Conservation (phyloP, 2,888 invertebrate genomes). For the Coleophora flavipennella region DNA sequence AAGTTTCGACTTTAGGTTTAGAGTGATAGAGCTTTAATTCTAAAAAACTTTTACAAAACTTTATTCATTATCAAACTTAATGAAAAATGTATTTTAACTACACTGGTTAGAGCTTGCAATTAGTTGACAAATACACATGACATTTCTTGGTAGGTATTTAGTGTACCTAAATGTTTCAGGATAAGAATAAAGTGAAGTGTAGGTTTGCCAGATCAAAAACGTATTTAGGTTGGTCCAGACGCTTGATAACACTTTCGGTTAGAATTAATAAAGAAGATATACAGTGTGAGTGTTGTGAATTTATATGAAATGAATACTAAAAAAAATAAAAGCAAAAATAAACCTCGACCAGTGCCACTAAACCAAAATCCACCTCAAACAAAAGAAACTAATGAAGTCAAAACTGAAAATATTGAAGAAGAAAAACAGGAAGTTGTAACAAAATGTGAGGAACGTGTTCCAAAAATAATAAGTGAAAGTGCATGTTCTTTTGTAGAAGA, state of each 20-base stretch:
- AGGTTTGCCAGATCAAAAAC: conserved; percentile 54
- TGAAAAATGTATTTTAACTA: conserved; percentile 12
- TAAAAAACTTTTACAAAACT: too few species aligned
- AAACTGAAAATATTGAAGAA: conserved; percentile 18
- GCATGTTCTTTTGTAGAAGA: conserved; percentile 10
- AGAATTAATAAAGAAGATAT: not conserved
- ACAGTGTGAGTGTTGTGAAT: not conserved
- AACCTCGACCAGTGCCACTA: conserved; percentile 24
- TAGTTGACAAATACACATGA: conserved; percentile 23
- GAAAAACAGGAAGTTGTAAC: conserved; percentile 6
- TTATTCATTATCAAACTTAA: too few species aligned
- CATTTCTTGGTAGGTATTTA: conserved; percentile 49
- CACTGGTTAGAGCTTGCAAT: conserved; percentile 1
- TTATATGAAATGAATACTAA: conserved; percentile 39
- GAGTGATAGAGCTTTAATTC: too few species aligned
- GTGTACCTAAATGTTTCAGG: conserved; percentile 38
- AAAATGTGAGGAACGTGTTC: conserved; percentile 21
- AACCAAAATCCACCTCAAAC: conserved; percentile 27
- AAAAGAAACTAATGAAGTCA: conserved; percentile 18
- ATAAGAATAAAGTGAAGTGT: conserved; percentile 49
- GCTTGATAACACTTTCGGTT: conserved; percentile 21
- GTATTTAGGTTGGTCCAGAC: conserved; percentile 50
- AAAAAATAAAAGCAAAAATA: conserved; percentile 54
- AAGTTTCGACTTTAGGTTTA: too few species aligned
- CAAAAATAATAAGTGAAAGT: conserved; percentile 28